phyloP scores from a whole-genome alignment of 2,113 vertebrate genomes.

The Notothenia coriiceps region DNA sequence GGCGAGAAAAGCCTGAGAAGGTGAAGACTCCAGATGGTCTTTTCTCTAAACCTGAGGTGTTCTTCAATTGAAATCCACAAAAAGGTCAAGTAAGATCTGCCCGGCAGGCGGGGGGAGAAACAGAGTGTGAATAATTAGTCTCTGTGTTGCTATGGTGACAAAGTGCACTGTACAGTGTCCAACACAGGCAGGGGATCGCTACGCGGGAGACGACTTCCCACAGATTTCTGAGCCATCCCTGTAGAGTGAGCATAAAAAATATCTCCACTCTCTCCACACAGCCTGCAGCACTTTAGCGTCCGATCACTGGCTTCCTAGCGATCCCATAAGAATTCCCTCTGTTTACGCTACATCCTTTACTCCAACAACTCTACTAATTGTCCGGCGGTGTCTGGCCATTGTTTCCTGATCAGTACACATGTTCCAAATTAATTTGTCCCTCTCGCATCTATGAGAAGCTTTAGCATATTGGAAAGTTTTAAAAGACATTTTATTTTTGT shows the following conservation, averaged over 20 bases:
- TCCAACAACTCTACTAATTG: slow-evolving; percentile 37
- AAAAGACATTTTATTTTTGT: slow-evolving; percentile 8
- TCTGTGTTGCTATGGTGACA: slow-evolving; percentile 84
- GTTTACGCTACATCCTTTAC: slow-evolving; percentile 40
- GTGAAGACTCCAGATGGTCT: slow-evolving; percentile 57
- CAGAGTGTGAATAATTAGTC: slow-evolving; percentile 84
- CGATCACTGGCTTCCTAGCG: slow-evolving; percentile 83
- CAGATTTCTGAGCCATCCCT: slow-evolving; percentile 69
- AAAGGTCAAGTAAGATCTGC: slow-evolving; percentile 85
- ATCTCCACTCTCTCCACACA: slow-evolving; percentile 58
- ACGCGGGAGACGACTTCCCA: slow-evolving; percentile 69
- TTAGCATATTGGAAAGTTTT: background rate
- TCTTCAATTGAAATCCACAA: slow-evolving; percentile 77
- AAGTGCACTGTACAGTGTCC: slow-evolving; percentile 71
- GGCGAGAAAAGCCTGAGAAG: slow-evolving; percentile 29
- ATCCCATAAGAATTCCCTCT: slow-evolving; percentile 16
- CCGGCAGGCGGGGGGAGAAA: slow-evolving; percentile 61
- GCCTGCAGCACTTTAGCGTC: slow-evolving; percentile 58
- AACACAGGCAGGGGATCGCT: slow-evolving; percentile 54
- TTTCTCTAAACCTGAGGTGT: slow-evolving; percentile 68
- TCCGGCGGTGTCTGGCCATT: slow-evolving; percentile 19
- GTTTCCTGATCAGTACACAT: slow-evolving; percentile 33
- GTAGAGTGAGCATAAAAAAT: slow-evolving; percentile 54
- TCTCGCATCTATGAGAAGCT: background rate
- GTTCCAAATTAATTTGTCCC: background rate